phyloP scores from a whole-genome alignment of 2,888 invertebrate species.

The Gonocerus acuteangulatus region DNA sequence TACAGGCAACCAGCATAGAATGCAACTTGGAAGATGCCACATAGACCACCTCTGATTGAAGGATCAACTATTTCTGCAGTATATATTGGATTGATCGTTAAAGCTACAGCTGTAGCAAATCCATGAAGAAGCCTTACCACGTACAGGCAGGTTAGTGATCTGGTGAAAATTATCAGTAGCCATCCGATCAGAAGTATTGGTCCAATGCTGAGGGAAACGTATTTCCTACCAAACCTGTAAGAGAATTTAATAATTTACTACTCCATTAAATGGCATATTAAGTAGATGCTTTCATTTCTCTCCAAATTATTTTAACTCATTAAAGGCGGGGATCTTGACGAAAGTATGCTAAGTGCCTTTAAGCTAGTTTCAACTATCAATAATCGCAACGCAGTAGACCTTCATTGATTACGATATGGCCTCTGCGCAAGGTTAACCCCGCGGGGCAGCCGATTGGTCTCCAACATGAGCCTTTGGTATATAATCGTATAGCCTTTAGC shows the following conservation, averaged over 20 bases:
- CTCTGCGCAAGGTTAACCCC: no score
- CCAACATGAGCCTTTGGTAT: no score
- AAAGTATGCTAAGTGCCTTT: no score
- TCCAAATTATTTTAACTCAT: no score
- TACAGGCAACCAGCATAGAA: constrained; percentile 33
- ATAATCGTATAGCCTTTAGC: no score
- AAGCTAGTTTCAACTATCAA: no score
- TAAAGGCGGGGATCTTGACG: no score
- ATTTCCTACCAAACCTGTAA: constrained; percentile 32
- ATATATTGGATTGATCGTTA: constrained; percentile 37
- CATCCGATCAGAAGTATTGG: constrained; percentile 32
- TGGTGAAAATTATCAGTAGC: constrained; percentile 31
- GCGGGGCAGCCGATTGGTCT: no score
- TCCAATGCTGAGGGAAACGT: constrained; percentile 27
- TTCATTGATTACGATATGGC: no score
- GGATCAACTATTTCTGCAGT: constrained; percentile 37
- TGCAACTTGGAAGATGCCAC: constrained; percentile 34
- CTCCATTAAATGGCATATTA: no score
- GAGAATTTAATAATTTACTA: background rate
- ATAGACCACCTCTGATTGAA: constrained; percentile 34
- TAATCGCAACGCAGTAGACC: no score
- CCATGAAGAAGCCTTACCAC: constrained; percentile 36
- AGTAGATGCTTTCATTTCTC: no score
- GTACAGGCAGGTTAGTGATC: constrained; percentile 28
- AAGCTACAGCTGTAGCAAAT: constrained; percentile 34